Percentiles rank a stretch among this genome's conserved stretches.
These are phyloP conservation scores for Parasteatoda tepidariorum DNA, from an alignment of 1,140 invertebrate genomes.

Conservation along the genomic window DNA sequence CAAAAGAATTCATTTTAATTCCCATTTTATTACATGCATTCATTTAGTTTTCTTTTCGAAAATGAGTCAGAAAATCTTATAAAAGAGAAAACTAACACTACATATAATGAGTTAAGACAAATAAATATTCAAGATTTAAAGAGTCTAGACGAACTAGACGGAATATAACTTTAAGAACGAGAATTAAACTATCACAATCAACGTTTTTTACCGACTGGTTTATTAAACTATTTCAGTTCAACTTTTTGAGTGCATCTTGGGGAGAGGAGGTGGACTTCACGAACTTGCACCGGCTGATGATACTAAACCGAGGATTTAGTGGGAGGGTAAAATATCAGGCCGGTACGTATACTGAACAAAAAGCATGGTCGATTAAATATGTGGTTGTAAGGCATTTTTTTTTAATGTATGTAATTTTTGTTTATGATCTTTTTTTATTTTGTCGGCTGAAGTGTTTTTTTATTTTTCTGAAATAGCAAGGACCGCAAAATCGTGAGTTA, in stretches of 20 bases:
- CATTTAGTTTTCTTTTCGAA: background rate
- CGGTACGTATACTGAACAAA: slow-evolving; percentile 21
- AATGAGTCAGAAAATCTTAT: background rate
- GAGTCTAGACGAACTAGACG: background rate
- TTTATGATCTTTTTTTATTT: background rate
- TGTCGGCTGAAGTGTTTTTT: background rate
- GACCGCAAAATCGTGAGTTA: background rate
- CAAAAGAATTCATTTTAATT: too few relatives aligned
- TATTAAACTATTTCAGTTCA: slow-evolving; percentile 27
- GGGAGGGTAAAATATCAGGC: slow-evolving; percentile 30
- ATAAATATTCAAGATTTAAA: background rate
- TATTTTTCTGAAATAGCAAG: too few relatives aligned
- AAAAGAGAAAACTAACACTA: background rate
- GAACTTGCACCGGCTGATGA: background rate
- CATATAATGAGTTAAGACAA: background rate
- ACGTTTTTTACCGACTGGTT: slow-evolving; percentile 1
- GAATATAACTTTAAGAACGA: background rate
- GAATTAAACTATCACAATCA: background rate
- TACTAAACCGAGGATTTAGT: background rate
- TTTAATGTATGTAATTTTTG: slow-evolving; percentile 2
- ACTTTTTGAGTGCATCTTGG: background rate
- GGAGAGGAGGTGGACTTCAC: background rate
- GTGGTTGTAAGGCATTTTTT: background rate
- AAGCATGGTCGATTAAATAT: slow-evolving; percentile 12
- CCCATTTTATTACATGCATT: too few relatives aligned